Percentiles rank a stretch among this genome's conserved stretches.
Conservation (phyloP, 2,888 invertebrate genomes). For the Lasioglossum malachurum region DNA sequence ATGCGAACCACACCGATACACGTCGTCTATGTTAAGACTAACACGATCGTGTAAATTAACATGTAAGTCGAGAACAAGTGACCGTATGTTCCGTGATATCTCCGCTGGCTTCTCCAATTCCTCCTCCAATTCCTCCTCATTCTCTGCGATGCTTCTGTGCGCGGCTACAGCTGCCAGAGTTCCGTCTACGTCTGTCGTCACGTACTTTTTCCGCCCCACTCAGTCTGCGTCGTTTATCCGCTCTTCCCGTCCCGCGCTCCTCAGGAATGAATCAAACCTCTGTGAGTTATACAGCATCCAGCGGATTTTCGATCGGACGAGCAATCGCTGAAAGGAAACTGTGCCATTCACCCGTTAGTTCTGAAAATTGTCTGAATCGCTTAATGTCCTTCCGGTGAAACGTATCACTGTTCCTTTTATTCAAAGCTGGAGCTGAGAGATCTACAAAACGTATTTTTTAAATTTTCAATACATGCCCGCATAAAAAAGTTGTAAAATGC, state of each 20-base stretch:
- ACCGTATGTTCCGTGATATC: constrained; percentile 70
- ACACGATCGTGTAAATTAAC: constrained; percentile 55
- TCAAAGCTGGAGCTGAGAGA: not conserved
- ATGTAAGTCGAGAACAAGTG: constrained; percentile 69
- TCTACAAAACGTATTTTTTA: too few relatives aligned
- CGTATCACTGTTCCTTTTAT: not conserved
- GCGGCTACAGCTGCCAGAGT: constrained; percentile 58
- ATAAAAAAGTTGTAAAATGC: too few relatives aligned
- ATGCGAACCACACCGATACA: not conserved
- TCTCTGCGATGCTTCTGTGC: constrained; percentile 18
- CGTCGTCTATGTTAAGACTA: not conserved
- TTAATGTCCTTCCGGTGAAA: not conserved
- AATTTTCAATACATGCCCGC: too few relatives aligned
- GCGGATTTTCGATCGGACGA: constrained; percentile 74
- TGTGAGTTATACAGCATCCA: constrained; percentile 65
- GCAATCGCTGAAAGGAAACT: constrained; percentile 43
- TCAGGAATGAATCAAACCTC: constrained; percentile 77
- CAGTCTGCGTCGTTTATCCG: constrained; percentile 37
- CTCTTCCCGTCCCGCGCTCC: constrained; percentile 26
- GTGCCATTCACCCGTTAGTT: constrained; percentile 38
- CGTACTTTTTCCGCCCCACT: constrained; percentile 61
- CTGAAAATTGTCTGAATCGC: not conserved
- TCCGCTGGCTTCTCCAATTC: constrained; percentile 32
- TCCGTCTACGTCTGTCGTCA: constrained; percentile 49
- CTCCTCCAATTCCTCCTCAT: constrained; percentile 29